Conservation (phyloP, 2,797 vertebrate genomes). For the Pangasius sanitwongsei region DNA sequence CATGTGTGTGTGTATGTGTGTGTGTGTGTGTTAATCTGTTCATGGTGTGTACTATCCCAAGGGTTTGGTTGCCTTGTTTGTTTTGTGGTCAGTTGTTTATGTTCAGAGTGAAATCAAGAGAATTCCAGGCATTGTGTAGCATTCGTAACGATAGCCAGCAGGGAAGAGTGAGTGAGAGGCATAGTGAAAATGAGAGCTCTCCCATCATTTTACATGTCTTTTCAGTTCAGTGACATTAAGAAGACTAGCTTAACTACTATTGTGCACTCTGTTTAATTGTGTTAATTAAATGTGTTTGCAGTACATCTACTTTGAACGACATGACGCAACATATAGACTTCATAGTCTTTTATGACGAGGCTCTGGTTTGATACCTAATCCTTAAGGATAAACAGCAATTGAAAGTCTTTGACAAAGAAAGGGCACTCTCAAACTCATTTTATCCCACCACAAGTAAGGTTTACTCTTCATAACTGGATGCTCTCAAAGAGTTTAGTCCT, state of each 20-base stretch:
- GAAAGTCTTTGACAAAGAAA: slow-evolving; percentile 12
- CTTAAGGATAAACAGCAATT: neutral
- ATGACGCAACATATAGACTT: neutral
- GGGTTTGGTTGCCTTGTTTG: slow-evolving; percentile 47
- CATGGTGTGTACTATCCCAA: slow-evolving; percentile 29
- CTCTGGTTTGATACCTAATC: neutral
- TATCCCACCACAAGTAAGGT: slow-evolving; percentile 10
- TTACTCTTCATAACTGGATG: neutral
- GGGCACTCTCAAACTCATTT: slow-evolving; percentile 17
- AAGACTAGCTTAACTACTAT: neutral
- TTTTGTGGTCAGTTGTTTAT: slow-evolving; percentile 55
- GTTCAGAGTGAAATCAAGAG: slow-evolving; percentile 50
- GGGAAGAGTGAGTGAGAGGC: neutral
- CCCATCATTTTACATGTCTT: slow-evolving; percentile 19
- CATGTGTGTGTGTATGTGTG: neutral
- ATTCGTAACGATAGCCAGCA: slow-evolving; percentile 35
- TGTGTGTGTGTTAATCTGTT: slow-evolving; percentile 21
- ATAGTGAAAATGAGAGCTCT: neutral
- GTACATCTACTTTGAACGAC: neutral
- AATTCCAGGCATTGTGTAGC: slow-evolving; percentile 54
- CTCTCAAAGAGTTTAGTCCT: slow-evolving; percentile 29
- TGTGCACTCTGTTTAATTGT: neutral
- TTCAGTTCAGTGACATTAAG: neutral
- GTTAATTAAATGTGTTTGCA: neutral
- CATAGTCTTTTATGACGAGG: neutral